Base-by-base conservation (phyloP, 2,888 invertebrate species). In the Neoascia interrupta region DNA sequence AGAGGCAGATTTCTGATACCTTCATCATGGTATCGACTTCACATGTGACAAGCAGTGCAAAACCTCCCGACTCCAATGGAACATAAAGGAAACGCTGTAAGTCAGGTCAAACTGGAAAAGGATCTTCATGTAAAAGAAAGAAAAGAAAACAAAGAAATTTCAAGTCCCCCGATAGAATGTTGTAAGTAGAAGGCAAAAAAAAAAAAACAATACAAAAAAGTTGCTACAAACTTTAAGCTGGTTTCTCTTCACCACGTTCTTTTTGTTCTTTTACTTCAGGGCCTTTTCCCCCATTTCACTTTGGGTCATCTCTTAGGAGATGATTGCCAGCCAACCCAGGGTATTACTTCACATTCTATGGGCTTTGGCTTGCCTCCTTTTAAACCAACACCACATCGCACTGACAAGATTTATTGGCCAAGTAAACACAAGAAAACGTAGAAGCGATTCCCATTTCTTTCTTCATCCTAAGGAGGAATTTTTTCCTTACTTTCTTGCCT, bases 341-440 rank as follows among this genome's bases (percentile, higher is more conserved):
- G 49, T 43, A 72, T 76, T 72, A 70, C 72, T 76, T 66, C 72
- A 72, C 53, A 53, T 70, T 70, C 53, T 70, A 31, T 63, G 34
- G 54, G 34, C 36, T 56, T 63, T 39, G 26, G 37, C 54, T 64
- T 64, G 45, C 49, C 72, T 54, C 28, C 13, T 10, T 8, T 13
- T n/a, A 21, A 45, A 49, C 60, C 66, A 72, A 36, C 49, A 58
- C 72, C 60, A 64, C 28, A 45, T 13, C n/a, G 39, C 39, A 18
- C 15, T 49, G 79, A 79, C 47, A 73, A 79, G 79, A 79, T 79
- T 79, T 79, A 79, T 79, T 73, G 61, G 58, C 54, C 66, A 56
- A 66, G 64, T 51, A 68, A 61, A 73, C 16, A 49, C 60, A 60
- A 49, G 70, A 31, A 53, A 60, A 69, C 60, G 23, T 63, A 34